Evolutionary conservation across 2,888 invertebrate species (phyloP).

Genomic region (Crematogaster levior): DNA sequence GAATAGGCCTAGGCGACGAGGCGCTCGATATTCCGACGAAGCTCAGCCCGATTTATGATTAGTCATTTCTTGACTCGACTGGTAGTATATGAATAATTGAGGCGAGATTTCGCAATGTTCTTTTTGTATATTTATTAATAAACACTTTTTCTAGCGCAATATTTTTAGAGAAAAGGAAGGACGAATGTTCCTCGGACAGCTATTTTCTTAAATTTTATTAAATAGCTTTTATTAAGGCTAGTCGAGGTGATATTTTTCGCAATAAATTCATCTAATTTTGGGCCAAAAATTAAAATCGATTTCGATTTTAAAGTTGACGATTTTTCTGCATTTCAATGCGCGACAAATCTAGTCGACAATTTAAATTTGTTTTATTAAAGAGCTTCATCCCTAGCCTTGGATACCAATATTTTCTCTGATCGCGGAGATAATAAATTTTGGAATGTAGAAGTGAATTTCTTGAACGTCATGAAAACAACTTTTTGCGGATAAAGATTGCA

Average conservation of each 20-base stretch:
- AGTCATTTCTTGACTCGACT: conserved; percentile 11
- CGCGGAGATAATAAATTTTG: background rate
- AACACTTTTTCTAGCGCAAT: conserved; percentile 37
- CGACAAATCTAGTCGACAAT: too few species aligned
- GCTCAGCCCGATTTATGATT: background rate
- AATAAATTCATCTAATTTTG: too few species aligned
- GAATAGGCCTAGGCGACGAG: background rate
- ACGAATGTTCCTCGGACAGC: background rate
- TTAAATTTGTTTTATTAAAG: too few species aligned
- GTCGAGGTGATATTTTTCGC: too few species aligned
- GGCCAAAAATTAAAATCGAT: too few species aligned
- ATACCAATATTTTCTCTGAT: background rate
- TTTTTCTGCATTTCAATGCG: too few species aligned
- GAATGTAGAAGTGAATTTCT: background rate
- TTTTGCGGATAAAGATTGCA: background rate
- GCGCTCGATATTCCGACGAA: conserved; percentile 23
- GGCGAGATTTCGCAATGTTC: conserved; percentile 35
- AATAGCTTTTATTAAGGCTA: too few species aligned
- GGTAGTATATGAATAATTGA: conserved; percentile 41
- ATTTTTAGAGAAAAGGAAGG: background rate
- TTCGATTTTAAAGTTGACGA: too few species aligned
- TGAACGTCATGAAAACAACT: too few species aligned
- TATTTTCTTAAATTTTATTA: too few species aligned
- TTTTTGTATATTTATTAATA: conserved; percentile 61
- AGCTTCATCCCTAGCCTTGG: too few species aligned